These are phyloP conservation scores for Todiramphus saurophagus DNA, from an alignment of 2,113 vertebrate genomes.

Conservation along the genomic window DNA sequence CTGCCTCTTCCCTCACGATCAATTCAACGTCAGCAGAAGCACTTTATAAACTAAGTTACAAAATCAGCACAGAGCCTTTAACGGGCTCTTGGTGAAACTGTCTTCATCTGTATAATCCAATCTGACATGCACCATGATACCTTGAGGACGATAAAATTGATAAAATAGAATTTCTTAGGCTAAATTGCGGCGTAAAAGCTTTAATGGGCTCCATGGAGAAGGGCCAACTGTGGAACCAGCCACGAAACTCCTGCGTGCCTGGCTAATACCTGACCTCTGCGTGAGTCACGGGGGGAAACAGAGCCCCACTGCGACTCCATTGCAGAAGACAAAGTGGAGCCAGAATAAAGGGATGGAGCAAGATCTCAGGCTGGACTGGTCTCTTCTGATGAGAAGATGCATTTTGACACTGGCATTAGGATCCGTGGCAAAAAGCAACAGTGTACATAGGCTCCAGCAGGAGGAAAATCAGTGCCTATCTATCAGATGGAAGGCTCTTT, in stretches of 20 bases:
- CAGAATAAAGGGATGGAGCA: not conserved
- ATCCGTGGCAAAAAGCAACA: not conserved
- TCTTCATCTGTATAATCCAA: slow-evolving; percentile 22
- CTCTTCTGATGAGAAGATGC: not conserved
- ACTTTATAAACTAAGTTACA: not conserved
- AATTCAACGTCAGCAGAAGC: not conserved
- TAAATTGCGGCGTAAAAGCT: not conserved
- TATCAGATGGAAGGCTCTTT: not conserved
- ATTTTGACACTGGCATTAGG: not conserved
- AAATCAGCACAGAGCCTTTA: not conserved
- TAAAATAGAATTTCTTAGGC: slow-evolving; percentile 25
- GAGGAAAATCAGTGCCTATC: not conserved
- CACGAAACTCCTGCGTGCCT: not conserved
- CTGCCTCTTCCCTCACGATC: not conserved
- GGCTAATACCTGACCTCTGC: not conserved
- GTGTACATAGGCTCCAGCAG: not conserved
- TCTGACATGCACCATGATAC: not conserved
- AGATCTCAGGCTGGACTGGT: not conserved
- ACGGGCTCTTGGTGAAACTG: not conserved
- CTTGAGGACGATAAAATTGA: not conserved
- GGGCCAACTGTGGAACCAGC: not conserved
- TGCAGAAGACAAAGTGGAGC: not conserved
- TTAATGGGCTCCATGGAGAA: slow-evolving; percentile 41
- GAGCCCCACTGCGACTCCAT: not conserved
- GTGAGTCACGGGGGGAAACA: rapidly evolving